Base-by-base conservation (phyloP, 2,888 invertebrate genomes). In the Leptarthrus brevirostris region DNA sequence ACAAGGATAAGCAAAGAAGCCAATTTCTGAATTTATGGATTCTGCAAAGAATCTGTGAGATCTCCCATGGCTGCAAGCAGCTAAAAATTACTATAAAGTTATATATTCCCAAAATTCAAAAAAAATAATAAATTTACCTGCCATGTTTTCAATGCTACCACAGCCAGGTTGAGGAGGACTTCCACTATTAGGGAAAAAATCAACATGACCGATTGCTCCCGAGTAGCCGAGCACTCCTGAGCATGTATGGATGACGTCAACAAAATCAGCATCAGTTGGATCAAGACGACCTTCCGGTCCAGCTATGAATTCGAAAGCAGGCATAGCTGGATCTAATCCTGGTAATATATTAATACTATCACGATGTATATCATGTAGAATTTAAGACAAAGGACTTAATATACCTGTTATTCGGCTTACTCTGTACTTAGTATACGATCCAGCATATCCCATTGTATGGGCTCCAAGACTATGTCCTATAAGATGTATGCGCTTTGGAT, bases 101-200 rank as follows among this genome's bases (percentile, higher is more conserved):
- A 47, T 2, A 47, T 47, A 47, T 14, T 47, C 47, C 6, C 14
- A 26, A 44, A 12, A 14, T 40, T 30, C 3, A 56, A 56, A 5
- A 1, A 30, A 18, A 20, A 34, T 20, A n/a, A n/a, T n/a, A n/a
- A n/a, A n/a, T 2, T n/a, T 72, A 72, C 72, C 12, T 12, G 26
- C 47, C 18, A 56, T 44, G 6, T 56, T 36, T n/a, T 84, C 83
- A 0, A 84, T 53, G 30, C 88, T 86, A 6, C 86, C 84, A 80
- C 92, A 92, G 0, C 92, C 92, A 0, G 92, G 92, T 79, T 93
- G 93, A 0, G 86, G 86, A 0, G 90, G 86, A 34, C 79, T 82
- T 0, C 93, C 93, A 12, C 89, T 88, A 81, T 93, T 93, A 0
- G 93, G 93, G 83, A 91, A 93, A 80, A 92, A 93, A 82, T 93